A percentile compares a stretch with the other conserved stretches of the same genome.
Conservation (phyloP, 2,797 vertebrate genomes). For the Margarornis squamiger region DNA sequence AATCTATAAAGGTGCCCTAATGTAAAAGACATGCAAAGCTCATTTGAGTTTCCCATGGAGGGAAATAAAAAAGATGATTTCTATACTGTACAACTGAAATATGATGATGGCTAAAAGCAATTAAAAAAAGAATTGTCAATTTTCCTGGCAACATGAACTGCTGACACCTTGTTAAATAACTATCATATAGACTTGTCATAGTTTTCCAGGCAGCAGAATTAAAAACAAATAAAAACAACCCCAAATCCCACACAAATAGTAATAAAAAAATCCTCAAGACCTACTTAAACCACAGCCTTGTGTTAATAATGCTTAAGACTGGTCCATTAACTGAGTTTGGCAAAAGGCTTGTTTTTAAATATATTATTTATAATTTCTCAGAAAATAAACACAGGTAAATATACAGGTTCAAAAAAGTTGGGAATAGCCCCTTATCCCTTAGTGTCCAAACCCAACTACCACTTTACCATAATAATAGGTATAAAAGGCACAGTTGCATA, state of each 20-base stretch:
- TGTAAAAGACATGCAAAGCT: slow-evolving; percentile 79
- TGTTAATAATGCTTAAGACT: slow-evolving; percentile 79
- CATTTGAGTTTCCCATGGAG: slow-evolving; percentile 56
- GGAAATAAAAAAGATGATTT: slow-evolving; percentile 57
- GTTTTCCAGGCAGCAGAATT: slow-evolving; percentile 39
- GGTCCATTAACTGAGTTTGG: slow-evolving; percentile 85
- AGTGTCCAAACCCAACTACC: slow-evolving; percentile 86
- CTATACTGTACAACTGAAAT: slow-evolving; percentile 64
- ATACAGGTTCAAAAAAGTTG: slow-evolving; percentile 83
- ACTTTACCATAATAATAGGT: slow-evolving; percentile 91
- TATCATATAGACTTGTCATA: slow-evolving; percentile 10
- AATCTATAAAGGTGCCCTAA: slow-evolving; percentile 75
- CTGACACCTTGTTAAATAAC: slow-evolving; percentile 46
- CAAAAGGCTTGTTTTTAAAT: slow-evolving; percentile 85
- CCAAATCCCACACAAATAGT: not conserved
- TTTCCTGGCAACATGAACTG: slow-evolving; percentile 59
- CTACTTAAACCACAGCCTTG: slow-evolving; percentile 53
- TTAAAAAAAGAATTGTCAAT: not conserved
- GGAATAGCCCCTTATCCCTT: slow-evolving; percentile 84
- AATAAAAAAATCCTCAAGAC: slow-evolving; percentile 15
- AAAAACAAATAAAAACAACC: slow-evolving; percentile 27
- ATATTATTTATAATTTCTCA: slow-evolving; percentile 80
- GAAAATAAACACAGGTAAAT: slow-evolving; percentile 84
- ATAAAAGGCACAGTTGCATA: slow-evolving; percentile 99
- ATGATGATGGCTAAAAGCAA: slow-evolving; percentile 37